Evolutionary conservation across 2,888 invertebrate species (phyloP).

Genomic region (Hydraecia micacea): DNA sequence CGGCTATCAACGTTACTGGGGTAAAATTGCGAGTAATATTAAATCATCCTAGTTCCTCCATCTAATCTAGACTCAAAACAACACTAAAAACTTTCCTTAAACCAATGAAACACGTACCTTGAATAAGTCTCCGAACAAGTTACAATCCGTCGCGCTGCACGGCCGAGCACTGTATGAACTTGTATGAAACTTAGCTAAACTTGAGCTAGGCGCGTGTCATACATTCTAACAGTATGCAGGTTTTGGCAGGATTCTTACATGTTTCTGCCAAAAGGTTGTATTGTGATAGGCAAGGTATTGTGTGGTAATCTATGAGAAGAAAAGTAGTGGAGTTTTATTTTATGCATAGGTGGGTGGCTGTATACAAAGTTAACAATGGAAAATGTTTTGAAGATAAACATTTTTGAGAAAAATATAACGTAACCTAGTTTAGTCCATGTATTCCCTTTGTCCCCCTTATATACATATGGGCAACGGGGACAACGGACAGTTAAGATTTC

Average conservation of each 20-base stretch:
- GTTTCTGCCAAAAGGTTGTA: constrained; percentile 61
- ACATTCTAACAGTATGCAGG: constrained; percentile 56
- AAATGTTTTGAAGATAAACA: neutral
- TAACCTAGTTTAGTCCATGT: too few relatives aligned
- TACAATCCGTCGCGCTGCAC: constrained; percentile 37
- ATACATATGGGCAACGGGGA: too few relatives aligned
- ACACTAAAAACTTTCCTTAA: constrained; percentile 8
- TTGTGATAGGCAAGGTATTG: constrained; percentile 52
- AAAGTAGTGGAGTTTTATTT: constrained; percentile 29
- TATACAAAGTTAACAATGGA: neutral
- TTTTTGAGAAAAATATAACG: neutral
- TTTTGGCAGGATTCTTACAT: constrained; percentile 62
- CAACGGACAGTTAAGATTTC: too few relatives aligned
- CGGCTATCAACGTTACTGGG: neutral
- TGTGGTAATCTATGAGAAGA: constrained; percentile 36
- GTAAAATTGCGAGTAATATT: neutral
- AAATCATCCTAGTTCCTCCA: neutral
- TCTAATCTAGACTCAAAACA: neutral
- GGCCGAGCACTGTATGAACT: constrained; percentile 50
- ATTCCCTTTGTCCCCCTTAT: too few relatives aligned
- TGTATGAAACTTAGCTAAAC: constrained; percentile 55
- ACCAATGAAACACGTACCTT: constrained; percentile 40
- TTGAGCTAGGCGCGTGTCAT: constrained; percentile 56
- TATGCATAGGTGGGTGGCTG: constrained; percentile 1
- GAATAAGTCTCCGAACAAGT: constrained; percentile 34